A percentile compares a stretch with the other conserved stretches of the same genome.
Conservation (phyloP, 2,113 vertebrate genomes). For the Gadus chalcogrammus region DNA sequence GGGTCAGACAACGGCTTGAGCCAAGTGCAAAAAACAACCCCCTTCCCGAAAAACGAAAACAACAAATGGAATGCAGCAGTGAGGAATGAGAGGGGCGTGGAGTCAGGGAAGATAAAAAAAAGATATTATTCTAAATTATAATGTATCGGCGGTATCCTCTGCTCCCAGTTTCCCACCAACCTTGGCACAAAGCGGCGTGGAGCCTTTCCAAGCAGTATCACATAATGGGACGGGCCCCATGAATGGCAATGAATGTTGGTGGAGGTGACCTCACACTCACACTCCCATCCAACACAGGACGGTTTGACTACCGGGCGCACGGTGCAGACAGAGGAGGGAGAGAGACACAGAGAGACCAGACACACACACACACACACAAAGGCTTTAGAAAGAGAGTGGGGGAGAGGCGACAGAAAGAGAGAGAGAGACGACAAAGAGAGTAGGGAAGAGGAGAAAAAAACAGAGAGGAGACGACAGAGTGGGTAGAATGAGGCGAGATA, state of each 20-base stretch:
- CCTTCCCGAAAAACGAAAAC: neutral
- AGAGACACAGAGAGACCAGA: neutral
- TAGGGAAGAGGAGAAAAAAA: conserved; percentile 17
- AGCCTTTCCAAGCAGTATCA: too few relatives aligned
- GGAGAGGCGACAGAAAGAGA: neutral
- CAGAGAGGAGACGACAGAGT: too few relatives aligned
- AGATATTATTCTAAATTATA: too few relatives aligned
- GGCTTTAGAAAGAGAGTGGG: too few relatives aligned
- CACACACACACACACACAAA: neutral
- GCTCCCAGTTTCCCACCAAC: too few relatives aligned
- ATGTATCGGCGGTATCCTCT: too few relatives aligned
- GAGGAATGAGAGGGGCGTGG: neutral
- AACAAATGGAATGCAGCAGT: neutral
- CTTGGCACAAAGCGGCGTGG: too few relatives aligned
- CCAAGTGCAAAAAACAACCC: neutral
- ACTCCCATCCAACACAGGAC: neutral
- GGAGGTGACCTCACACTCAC: neutral
- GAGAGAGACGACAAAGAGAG: conserved; percentile 66
- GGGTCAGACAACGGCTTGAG: neutral
- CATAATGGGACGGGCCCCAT: too few relatives aligned
- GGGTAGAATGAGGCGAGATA: too few relatives aligned
- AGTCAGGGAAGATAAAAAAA: neutral
- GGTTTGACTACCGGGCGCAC: neutral
- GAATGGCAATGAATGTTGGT: neutral
- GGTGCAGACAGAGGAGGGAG: too few relatives aligned